Percentiles rank a stretch among this genome's conserved stretches.
These are phyloP conservation scores for Lepidochitona cinerea DNA, from an alignment of 2,888 invertebrate species.

Conservation along the genomic window DNA sequence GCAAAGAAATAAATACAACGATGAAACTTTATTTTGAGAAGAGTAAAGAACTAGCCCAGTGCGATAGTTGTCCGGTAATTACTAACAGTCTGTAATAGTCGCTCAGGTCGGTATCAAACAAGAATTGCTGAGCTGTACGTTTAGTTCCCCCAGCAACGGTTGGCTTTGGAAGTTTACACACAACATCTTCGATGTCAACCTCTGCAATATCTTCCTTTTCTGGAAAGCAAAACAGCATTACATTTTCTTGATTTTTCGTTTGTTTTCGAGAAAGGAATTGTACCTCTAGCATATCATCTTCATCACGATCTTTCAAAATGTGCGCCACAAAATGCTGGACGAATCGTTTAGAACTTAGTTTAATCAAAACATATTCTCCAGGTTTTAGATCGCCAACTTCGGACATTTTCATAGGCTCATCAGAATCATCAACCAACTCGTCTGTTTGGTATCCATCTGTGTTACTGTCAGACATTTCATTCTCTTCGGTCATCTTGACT, in stretches of 20 bases:
- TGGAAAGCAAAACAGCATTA: not conserved
- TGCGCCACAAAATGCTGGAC: not conserved
- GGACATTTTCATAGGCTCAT: not conserved
- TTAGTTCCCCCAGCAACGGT: not conserved
- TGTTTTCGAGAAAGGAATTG: not conserved
- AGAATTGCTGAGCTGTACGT: not conserved
- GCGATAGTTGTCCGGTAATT: no score
- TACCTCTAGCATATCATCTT: not conserved
- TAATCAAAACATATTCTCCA: not conserved
- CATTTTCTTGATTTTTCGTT: no score
- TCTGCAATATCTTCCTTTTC: slow-evolving; percentile 1
- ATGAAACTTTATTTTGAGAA: no score
- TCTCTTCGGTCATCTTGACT: no score
- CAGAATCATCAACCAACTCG: not conserved
- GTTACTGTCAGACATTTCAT: no score
- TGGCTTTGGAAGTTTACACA: not conserved
- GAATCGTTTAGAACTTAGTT: not conserved
- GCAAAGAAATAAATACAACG: no score
- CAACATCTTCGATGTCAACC: not conserved
- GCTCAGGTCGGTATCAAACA: no score
- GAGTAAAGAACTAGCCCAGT: no score
- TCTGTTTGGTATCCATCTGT: no score
- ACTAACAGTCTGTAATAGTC: no score
- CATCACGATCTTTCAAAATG: not conserved
- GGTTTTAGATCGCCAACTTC: not conserved